These are phyloP conservation scores for Metallyticus violacea DNA, from an alignment of 2,888 invertebrate genomes.

Conservation along the genomic window DNA sequence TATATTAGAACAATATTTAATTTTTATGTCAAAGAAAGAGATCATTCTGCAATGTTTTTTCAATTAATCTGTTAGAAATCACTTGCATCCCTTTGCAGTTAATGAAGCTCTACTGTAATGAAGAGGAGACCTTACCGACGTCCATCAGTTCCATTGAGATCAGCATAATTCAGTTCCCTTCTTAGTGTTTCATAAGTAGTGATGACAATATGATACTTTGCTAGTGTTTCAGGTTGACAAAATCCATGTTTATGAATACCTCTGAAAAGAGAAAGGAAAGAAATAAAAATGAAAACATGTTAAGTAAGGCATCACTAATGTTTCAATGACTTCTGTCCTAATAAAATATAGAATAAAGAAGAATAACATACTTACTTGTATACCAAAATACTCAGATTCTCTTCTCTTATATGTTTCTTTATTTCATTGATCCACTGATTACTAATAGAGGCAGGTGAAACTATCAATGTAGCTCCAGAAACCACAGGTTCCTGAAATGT, in stretches of 20 bases:
- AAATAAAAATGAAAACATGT: too few relatives aligned
- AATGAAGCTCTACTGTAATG: not conserved
- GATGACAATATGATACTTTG: slow-evolving; percentile 66
- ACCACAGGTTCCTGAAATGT: slow-evolving; percentile 48
- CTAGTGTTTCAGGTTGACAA: slow-evolving; percentile 60
- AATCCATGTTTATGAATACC: slow-evolving; percentile 53
- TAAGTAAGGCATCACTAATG: too few relatives aligned
- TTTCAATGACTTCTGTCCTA: too few relatives aligned
- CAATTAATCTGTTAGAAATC: too few relatives aligned
- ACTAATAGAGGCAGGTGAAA: slow-evolving; percentile 64
- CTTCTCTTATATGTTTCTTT: slow-evolving; percentile 55
- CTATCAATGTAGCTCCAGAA: slow-evolving; percentile 66
- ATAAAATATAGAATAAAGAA: not conserved
- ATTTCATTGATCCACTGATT: slow-evolving; percentile 74
- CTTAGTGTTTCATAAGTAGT: slow-evolving; percentile 67
- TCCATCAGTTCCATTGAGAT: slow-evolving; percentile 48
- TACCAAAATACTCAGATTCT: slow-evolving; percentile 52
- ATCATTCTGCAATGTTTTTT: too few relatives aligned
- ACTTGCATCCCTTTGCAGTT: too few relatives aligned
- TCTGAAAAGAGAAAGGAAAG: slow-evolving; percentile 42
- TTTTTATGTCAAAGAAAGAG: too few relatives aligned
- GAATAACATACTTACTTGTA: slow-evolving; percentile 45
- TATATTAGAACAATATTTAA: too few relatives aligned
- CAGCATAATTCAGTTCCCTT: slow-evolving; percentile 59
- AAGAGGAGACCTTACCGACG: slow-evolving; percentile 22